These are phyloP conservation scores for Deroplatys truncata DNA, from an alignment of 2,888 invertebrate genomes.

Conservation along the genomic window DNA sequence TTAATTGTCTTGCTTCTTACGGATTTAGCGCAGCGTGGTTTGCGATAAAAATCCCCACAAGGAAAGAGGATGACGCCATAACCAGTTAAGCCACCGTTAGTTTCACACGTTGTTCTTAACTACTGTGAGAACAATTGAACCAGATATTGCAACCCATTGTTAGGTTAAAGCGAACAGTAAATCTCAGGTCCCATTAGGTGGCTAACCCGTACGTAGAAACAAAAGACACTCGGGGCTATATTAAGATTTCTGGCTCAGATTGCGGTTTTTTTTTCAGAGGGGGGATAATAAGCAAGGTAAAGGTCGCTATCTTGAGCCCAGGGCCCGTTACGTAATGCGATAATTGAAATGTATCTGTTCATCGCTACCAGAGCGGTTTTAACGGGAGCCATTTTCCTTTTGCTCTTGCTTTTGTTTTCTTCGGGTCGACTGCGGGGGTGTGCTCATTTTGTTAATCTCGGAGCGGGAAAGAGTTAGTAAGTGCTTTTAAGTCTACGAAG, in stretches of 20 bases:
- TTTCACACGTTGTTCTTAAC: neutral
- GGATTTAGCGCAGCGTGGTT: neutral
- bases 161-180: neutral
- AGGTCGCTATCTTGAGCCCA: neutral
- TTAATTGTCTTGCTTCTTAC: too few species aligned
- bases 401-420: neutral
- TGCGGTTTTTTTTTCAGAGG: neutral
- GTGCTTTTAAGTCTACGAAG: neutral
- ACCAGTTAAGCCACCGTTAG: neutral
- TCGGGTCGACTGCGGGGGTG: neutral
- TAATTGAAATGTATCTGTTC: neutral
- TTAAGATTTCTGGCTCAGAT: neutral
- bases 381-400: neutral
- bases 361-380: neutral
- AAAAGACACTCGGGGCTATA: neutral
- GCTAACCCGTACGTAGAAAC: neutral
- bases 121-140: neutral
- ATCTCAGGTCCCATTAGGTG: neutral
- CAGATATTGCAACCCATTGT: neutral
- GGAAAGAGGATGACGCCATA: neutral
- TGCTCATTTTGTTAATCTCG: neutral
- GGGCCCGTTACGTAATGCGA: neutral
- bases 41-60: neutral
- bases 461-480: neutral
- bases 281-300: neutral